A percentile compares a stretch with the other conserved stretches of the same genome.
These are phyloP conservation scores for Acrossocheilus wenchowensis DNA, from an alignment of 2,797 vertebrate species.

Conservation along the genomic window DNA sequence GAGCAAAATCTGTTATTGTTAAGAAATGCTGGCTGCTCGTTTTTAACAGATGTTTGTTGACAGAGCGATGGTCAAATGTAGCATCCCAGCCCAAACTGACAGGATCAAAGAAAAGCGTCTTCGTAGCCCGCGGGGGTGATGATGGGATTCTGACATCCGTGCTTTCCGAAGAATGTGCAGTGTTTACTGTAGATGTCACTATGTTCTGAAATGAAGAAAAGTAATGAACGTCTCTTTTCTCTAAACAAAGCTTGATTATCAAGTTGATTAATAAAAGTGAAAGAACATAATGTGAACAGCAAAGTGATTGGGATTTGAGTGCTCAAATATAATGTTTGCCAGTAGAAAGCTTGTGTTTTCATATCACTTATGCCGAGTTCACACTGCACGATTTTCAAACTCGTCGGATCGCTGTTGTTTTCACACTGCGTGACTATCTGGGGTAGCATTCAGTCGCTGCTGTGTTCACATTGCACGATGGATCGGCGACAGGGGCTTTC, in stretches of 20 bases:
- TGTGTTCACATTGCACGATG: too few species aligned
- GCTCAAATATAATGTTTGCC: neutral
- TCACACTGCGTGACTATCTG: too few species aligned
- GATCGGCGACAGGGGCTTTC: too few species aligned
- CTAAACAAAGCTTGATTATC: neutral
- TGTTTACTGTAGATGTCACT: neutral
- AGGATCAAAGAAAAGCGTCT: neutral
- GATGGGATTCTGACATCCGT: constrained; percentile 23
- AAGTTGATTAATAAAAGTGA: neutral
- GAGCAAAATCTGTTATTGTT: constrained; percentile 32
- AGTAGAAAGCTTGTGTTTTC: neutral
- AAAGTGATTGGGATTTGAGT: neutral
- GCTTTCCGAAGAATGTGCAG: neutral
- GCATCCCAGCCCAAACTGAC: neutral
- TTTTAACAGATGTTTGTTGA: constrained; percentile 43
- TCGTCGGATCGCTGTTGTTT: too few species aligned
- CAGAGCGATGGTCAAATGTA: constrained; percentile 10
- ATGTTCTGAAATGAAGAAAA: neutral
- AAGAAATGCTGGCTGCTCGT: constrained; percentile 12
- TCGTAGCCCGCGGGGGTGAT: neutral
- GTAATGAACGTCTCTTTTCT: neutral
- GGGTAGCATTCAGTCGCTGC: too few species aligned
- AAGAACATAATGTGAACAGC: neutral
- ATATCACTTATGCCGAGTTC: too few species aligned
- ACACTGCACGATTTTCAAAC: too few species aligned